Conservation (phyloP, 2,888 invertebrate species). For the Stictocephala bisonia region DNA sequence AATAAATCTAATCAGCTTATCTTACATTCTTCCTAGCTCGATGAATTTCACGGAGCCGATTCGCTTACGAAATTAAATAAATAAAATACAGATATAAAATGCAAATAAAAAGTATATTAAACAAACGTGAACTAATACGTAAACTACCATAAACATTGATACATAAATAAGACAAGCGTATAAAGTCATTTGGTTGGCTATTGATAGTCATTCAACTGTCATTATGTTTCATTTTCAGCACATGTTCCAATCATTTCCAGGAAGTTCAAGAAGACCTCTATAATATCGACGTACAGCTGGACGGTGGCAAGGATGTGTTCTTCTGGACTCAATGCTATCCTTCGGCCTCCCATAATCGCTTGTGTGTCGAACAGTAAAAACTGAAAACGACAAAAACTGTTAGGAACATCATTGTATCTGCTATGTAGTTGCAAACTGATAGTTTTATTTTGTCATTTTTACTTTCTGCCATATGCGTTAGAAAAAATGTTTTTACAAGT, state of each 20-base stretch:
- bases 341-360: constrained; percentile 44
- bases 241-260: constrained; percentile 43
- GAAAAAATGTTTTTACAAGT: too few species aligned
- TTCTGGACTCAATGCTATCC: constrained; percentile 40
- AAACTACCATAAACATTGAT: not conserved
- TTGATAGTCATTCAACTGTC: too few species aligned
- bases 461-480: too few species aligned
- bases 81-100: not conserved
- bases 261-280: constrained; percentile 44
- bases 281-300: constrained; percentile 44
- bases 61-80: constrained; percentile 40
- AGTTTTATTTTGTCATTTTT: too few species aligned
- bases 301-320: constrained; percentile 42
- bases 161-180: not conserved
- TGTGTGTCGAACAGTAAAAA: constrained; percentile 45
- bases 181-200: not conserved
- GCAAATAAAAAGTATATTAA: not conserved
- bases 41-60: too few species aligned
- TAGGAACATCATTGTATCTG: not conserved
- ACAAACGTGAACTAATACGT: too few species aligned
- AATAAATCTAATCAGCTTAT: too few species aligned
- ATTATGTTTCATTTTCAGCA: constrained; percentile 23
- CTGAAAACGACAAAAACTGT: constrained; percentile 11
- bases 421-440: too few species aligned
- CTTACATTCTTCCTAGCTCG: too few species aligned